Base-by-base conservation (phyloP, 2,888 invertebrate genomes). In the Acanthosepion lycidas region DNA sequence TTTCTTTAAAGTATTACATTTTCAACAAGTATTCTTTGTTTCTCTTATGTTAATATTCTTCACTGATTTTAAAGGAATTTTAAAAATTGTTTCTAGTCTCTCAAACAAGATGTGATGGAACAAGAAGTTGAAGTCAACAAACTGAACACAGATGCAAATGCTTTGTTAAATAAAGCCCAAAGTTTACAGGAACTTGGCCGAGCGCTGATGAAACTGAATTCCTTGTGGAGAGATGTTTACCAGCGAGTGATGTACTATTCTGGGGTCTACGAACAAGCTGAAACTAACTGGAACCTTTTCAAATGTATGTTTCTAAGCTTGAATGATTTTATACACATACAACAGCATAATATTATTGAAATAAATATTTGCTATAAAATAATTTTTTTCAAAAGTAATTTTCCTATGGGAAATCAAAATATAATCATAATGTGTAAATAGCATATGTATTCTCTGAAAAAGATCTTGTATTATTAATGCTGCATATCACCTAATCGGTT, bases 161-260 rank as follows among this genome's bases (percentile, higher is more conserved):
- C 95, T 93, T 96, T 96, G 96, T 94, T 97, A 94, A 96, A 96
- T 94, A 95, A 95, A 92, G 96, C 96, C 0, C 96, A 96, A 12
- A 96, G 96, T 28, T 95, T 96, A 18, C 96, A 96, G 96, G 97
- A 97, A 42, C 95, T 97, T 93, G 96, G 96, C 0, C 95, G 96
- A 48, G 95, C 96, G 15, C 94, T 97, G 94, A 96, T 96, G 96
- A 96, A 96, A 94, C 94, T 97, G 95, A 97, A 96, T 93, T 95
- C 96, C 4, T 95, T 97, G 95, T 97, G 97, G 97, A 96, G 96
- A 2, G 96, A 96, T 91, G 96, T 97, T 6, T 95, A 96, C 94
- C 96, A 96, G 94, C 96, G 96, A 92, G 97, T 97, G 33, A 96
- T 97, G 78, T 95, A 96, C 33, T 97, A 97, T 95, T 95, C 96